phyloP scores from a whole-genome alignment of 2,113 vertebrate genomes.

The Thomomys bottae region DNA sequence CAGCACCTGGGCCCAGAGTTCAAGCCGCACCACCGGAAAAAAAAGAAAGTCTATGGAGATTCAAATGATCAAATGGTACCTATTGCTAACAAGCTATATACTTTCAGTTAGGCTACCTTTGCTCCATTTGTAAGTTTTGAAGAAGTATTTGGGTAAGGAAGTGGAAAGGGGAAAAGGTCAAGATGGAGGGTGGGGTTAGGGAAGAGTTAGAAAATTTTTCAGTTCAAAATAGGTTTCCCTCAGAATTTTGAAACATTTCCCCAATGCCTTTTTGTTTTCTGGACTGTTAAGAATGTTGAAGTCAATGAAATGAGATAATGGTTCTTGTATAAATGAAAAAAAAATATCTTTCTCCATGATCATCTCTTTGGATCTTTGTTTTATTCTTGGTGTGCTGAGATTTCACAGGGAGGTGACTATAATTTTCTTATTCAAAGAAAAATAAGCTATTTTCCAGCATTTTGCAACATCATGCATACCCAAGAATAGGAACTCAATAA shows the following conservation, averaged over 20 bases:
- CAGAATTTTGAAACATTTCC: neutral
- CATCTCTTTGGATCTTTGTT: neutral
- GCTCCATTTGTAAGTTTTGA: too few relatives aligned
- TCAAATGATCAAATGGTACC: neutral
- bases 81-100: neutral
- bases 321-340: neutral
- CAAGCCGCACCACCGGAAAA: too few relatives aligned
- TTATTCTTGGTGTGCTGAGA: neutral
- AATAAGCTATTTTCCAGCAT: neutral
- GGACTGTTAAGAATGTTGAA: neutral
- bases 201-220: neutral
- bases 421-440: neutral
- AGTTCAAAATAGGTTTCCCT: neutral
- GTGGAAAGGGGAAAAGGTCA: too few relatives aligned
- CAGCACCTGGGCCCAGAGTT: too few relatives aligned
- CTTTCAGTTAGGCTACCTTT: too few relatives aligned
- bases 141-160: neutral
- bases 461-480: neutral
- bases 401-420: neutral
- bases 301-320: neutral
- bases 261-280: neutral
- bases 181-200: too few relatives aligned
- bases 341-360: too few relatives aligned
- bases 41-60: too few relatives aligned
- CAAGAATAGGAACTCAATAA: neutral